A percentile compares a stretch with the other conserved stretches of the same genome.
Conservation (phyloP, 2,888 invertebrate species). For the Plebejus anna region DNA sequence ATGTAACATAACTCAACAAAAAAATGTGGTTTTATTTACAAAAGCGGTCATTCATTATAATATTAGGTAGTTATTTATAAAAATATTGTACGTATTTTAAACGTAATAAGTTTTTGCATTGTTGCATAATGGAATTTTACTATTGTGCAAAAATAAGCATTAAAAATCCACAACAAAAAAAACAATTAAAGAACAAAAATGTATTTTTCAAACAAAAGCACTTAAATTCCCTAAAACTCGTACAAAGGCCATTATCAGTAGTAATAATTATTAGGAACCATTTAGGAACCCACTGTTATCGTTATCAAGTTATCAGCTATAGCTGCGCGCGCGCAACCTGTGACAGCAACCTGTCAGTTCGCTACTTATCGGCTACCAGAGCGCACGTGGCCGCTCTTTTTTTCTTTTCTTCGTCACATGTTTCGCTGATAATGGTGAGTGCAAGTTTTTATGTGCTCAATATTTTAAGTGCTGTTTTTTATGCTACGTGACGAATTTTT, state of each 20-base stretch:
- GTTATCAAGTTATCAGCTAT: constrained; percentile 18
- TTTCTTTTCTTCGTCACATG: constrained; percentile 3
- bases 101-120: neutral
- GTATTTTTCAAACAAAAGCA: neutral
- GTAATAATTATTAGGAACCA: no score
- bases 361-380: neutral
- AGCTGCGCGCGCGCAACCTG: constrained; percentile 16
- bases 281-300: neutral
- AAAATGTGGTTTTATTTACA: no score
- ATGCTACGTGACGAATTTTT: neutral
- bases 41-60: no score
- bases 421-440: constrained; percentile 25
- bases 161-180: neutral
- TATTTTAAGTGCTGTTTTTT: neutral
- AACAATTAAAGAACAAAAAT: neutral
- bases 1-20: no score
- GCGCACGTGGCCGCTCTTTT: neutral
- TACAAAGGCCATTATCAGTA: neutral
- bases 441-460: neutral
- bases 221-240: neutral
- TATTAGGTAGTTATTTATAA: no score
- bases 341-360: neutral
- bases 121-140: neutral
- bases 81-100: no score
- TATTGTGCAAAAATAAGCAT: neutral